phyloP scores from a whole-genome alignment of 2,888 invertebrate genomes.

The Anaspis maculata region DNA sequence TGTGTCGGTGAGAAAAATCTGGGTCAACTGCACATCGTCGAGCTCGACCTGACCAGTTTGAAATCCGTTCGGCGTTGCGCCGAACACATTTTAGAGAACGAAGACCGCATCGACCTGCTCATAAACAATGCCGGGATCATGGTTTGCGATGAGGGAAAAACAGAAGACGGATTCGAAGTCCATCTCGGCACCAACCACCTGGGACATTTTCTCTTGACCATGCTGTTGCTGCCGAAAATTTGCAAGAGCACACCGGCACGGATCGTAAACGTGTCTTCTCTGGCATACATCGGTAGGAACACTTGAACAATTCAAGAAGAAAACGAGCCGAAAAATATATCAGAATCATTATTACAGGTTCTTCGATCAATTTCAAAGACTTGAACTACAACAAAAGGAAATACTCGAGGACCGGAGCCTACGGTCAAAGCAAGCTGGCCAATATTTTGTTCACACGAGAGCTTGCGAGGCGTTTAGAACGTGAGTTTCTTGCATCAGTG shows the following conservation, averaged over 20 bases:
- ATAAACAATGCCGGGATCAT: conserved; percentile 68
- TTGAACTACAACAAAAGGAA: conserved; percentile 58
- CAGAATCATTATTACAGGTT: no score
- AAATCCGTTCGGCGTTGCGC: conserved; percentile 40
- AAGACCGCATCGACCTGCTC: conserved; percentile 52
- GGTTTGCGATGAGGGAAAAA: conserved; percentile 52
- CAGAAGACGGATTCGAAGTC: conserved; percentile 58
- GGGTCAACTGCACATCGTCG: conserved; percentile 41
- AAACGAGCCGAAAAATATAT: no score
- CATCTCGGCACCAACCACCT: conserved; percentile 60
- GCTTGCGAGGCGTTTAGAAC: conserved; percentile 47
- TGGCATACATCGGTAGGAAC: no score
- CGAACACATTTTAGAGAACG: conserved; percentile 39
- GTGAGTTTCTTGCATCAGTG: no score
- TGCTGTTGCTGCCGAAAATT: conserved; percentile 42
- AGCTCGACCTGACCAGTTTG: conserved; percentile 41
- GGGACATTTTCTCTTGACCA: conserved; percentile 42
- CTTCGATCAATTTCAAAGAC: conserved; percentile 57
- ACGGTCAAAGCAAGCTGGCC: conserved; percentile 70
- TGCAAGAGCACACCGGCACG: conserved; percentile 47
- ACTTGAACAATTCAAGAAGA: no score
- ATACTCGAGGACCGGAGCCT: conserved; percentile 59
- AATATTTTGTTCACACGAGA: conserved; percentile 68
- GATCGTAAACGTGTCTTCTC: conserved; percentile 43
- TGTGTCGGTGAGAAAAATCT: conserved; percentile 32